Evolutionary conservation across 1,140 invertebrate species (phyloP), one percentile per base, ranked within the genome.

Genomic region (Lethocerus indicus): DNA sequence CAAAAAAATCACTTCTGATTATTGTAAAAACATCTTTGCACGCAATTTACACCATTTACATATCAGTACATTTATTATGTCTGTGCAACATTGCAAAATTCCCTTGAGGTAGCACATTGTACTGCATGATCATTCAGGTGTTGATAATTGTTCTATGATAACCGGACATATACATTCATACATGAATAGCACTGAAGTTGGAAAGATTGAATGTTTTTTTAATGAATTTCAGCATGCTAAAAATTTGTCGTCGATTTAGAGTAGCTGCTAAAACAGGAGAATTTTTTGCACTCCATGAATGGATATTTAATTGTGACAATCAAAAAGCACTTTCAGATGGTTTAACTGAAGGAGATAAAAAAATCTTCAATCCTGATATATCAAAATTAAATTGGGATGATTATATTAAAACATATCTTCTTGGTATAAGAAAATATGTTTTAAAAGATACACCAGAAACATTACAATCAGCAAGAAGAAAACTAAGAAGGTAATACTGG

Each of bases 271-370:
- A 76, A 18, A 80, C 78, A 0, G 78, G 90, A 0, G 79, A 87
- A 61, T 95, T 83, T 62, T 96, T 95, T 59, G 83, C 87, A 0
- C 75, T 81, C 4, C 75, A 84, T 57, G 80, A 93, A 58, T 96
- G 88, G 87, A 69, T 78, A 35, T 96, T 95, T 59, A 69, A 74
- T 14, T 76, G 75, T 21, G 67, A 75, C 1, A 90, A 91, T 58
- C 72, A 90, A 56, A 68, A 70, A 14, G 68, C 75, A 39, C 65
- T 96, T 1, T 66, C 72, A 32, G 63, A 68, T 18, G 69, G 72
- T 35, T 68, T 87, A n/a, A 67, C 68, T 9, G 62, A 71, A 0
- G 64, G 69, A 21, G 83, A 89, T 57, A 67, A 67, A 5, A 62
- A 63, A 20, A 61, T 64, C 0, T 87, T 84, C 55, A 64, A 70